Evolutionary conservation across 2,113 vertebrate species (phyloP), one percentile per base, ranked within the genome.

Genomic region (Pygoscelis adeliae): DNA sequence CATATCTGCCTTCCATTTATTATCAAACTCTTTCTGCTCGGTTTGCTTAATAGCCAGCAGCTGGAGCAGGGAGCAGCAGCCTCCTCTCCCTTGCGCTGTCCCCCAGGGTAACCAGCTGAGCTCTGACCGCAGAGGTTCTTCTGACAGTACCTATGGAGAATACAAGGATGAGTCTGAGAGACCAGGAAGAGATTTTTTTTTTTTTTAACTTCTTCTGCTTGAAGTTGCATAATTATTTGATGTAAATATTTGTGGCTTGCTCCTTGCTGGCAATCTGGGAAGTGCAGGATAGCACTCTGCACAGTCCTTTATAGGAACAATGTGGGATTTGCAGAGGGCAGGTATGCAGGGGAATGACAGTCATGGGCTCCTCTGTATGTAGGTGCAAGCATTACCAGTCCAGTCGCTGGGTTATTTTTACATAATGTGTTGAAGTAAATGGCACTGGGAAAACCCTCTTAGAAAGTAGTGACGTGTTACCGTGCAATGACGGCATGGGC

Each of bases 251-350:
- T 95, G 72, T 87, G 69, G 49, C 49, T 36, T 90, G 32, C 87
- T 76, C 9, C 18, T 93, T 65, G 18, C 20, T 86, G 5, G 25
- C 47, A 87, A 0, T 79, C 72, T 59, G 56, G 69, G 52, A 93
- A 91, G 61, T 38, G 32, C 71, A 86, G 42, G 49, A 58, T 83
- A 83, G 50, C 74, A 53, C 53, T 29, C 21, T 56, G 59, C 36
- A 8, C n/a, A 71, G 47, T 63, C 63, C 93, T 74, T 94, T 74
- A n/a, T 49, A 61, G 87, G 89, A 92, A 78, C 56, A 69, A 44
- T 62, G 83, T 92, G 90, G 77, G 83, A 85, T 91, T 78, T 89
- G 49, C 52, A 87, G 86, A 94, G 78, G 91, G 74, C 80, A 91
- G 52, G 73, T 91, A 9, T 1, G 1, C 44, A 49, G 23, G 46